Conservation (phyloP, 2,888 invertebrate species). For the Cataglyphis cursor region DNA sequence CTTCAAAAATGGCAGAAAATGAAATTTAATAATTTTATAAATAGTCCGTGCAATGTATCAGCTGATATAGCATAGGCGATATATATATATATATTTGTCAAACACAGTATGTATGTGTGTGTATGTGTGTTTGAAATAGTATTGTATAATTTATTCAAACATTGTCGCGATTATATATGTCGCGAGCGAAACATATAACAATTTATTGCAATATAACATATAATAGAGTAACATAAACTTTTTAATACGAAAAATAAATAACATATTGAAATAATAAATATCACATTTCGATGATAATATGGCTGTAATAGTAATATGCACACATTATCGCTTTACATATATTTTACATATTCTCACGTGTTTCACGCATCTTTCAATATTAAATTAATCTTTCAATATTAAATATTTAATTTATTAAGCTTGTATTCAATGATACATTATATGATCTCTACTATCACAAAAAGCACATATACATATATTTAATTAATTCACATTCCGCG, state of each 20-base stretch:
- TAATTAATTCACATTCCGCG: conserved; percentile 60
- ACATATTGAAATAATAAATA: conserved; percentile 7
- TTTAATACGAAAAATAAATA: conserved; percentile 22
- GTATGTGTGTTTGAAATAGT: background rate
- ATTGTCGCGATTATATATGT: background rate
- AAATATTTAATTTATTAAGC: background rate
- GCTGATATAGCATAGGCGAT: background rate
- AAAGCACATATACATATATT: conserved; percentile 30
- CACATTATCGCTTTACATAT: conserved; percentile 6
- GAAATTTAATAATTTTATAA: conserved; percentile 1
- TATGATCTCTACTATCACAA: conserved; percentile 64
- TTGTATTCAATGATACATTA: background rate
- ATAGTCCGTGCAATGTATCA: background rate
- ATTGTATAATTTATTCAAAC: conserved; percentile 4
- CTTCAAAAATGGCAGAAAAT: background rate
- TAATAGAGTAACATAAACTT: background rate
- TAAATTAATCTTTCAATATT: too few relatives aligned
- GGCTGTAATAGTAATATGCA: background rate
- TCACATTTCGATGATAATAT: background rate
- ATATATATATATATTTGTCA: background rate
- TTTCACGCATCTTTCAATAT: background rate
- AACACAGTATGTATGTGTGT: background rate
- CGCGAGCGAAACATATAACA: background rate
- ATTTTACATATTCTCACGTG: background rate
- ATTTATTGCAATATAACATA: background rate